Evolutionary conservation across 30 jellyfish, hydroid and myxozoan species (phyloP).

Genomic region (Aurelia sp.): DNA sequence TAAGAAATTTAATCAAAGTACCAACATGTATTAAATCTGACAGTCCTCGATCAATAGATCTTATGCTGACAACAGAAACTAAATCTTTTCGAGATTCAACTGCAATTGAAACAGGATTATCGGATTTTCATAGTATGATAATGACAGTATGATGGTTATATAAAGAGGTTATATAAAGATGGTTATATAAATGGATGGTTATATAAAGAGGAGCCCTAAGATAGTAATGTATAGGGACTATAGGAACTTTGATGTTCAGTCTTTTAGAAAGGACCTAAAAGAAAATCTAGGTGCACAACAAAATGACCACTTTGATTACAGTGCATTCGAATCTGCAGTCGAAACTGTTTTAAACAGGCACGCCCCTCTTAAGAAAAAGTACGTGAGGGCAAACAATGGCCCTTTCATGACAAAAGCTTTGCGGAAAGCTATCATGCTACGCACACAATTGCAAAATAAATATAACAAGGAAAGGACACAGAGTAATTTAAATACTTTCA

Average conservation of each 20-base stretch:
- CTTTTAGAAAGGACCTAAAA: background rate
- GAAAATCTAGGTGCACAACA: background rate
- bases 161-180: too few species aligned
- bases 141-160: slow-evolving; percentile 12
- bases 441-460: slow-evolving; percentile 4
- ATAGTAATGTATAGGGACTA: slow-evolving; percentile 3
- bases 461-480: slow-evolving; percentile 3
- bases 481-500: background rate
- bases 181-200: too few species aligned
- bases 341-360: background rate
- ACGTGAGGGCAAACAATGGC: slow-evolving; percentile 1
- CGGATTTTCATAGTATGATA: slow-evolving; percentile 14
- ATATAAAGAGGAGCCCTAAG: too few species aligned
- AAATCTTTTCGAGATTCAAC: slow-evolving; percentile 7
- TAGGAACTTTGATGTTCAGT: background rate
- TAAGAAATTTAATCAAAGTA: slow-evolving; percentile 1
- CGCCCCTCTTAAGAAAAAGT: slow-evolving; percentile 11
- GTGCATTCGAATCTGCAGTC: background rate
- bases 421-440: slow-evolving; percentile 13
- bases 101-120: slow-evolving; percentile 21
- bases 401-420: slow-evolving; percentile 32
- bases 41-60: slow-evolving; percentile 16
- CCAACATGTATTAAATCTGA: slow-evolving; percentile 46
- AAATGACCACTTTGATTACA: background rate
- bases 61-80: slow-evolving; percentile 6